Conservation (phyloP, 2,797 vertebrate genomes). For the Spinus olivaceus region DNA sequence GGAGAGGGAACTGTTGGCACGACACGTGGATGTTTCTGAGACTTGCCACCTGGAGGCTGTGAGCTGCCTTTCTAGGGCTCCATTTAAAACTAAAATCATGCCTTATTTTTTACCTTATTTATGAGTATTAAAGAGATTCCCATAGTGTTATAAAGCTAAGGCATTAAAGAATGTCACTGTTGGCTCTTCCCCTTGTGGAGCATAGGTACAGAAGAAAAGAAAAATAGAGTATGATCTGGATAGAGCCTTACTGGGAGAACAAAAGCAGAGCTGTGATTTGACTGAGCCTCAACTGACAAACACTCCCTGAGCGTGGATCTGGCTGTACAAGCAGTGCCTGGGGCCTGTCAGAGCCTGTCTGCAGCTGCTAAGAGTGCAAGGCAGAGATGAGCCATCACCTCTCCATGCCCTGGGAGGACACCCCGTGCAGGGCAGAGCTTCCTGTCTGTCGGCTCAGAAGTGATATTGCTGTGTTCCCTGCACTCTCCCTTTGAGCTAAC, state of each 20-base stretch:
- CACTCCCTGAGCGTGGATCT: background rate
- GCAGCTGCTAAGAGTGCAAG: rapidly evolving
- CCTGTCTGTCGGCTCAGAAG: background rate
- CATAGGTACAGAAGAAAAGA: background rate
- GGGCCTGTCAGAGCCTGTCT: background rate
- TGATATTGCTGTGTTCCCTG: rapidly evolving
- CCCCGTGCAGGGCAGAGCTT: rapidly evolving
- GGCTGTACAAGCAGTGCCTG: background rate
- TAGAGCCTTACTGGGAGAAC: background rate
- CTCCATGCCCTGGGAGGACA: rapidly evolving
- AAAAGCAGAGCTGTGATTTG: background rate
- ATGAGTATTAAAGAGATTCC: background rate
- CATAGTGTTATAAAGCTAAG: background rate
- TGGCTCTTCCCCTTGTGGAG: background rate
- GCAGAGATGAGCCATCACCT: background rate
- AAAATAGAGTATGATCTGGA: background rate
- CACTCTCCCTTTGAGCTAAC: background rate
- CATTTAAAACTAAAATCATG: background rate
- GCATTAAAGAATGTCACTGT: background rate
- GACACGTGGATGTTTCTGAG: background rate
- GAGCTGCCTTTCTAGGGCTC: background rate
- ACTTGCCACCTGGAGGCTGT: background rate
- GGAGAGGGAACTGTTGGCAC: background rate
- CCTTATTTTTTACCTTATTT: background rate
- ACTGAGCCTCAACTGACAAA: background rate